Evolutionary conservation across 2,888 invertebrate genomes (phyloP), one percentile per base, ranked within the genome.

Genomic region (Gerris lacustris): DNA sequence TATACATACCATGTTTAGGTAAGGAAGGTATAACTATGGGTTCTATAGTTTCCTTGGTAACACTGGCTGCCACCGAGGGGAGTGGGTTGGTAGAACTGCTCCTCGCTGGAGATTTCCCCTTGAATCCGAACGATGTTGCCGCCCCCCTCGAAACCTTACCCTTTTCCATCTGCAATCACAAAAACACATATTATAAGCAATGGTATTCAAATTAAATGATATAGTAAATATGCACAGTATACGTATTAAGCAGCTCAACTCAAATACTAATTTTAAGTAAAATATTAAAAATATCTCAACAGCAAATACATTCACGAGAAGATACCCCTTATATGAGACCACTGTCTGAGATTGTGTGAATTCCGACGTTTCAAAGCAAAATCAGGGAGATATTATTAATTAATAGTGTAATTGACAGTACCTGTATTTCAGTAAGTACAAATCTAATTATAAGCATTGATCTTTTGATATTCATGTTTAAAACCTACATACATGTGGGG

Each of bases 81-180:
- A 66, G 31, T 31, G 31, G 31, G 31, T 31, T 31, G 31, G 31
- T 31, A 18, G 66, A 15, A 15, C n/a, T 15, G 11, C n/a, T 62
- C n/a, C n/a, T n/a, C n/a, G 11, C 15, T n/a, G 62, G 82, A 64
- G 82, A 79, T 66, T 85, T 85, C 71, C 88, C 86, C 69, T 89
- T 88, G 82, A 92, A 92, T 67, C 92, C 92, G 80, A 92, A 92
- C 66, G 92, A 91, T 79, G 90, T 91, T 72, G 91, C 88, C 74
- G 91, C 88, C 69, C 92, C 92, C 74, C 87, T 85, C 73, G 85
- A 86, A 71, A 82, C 83, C 77, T 85, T 83, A 76, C 84, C 86
- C 80, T 85, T 85, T 79, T 86, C 87, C 80, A 85, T 85, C 83
- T 87, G 85, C 78, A 79, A 77, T 69, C 74, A n/a, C 44, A 62